Conservation (phyloP, 2,888 invertebrate genomes). For the Cactoblastis cactorum region DNA sequence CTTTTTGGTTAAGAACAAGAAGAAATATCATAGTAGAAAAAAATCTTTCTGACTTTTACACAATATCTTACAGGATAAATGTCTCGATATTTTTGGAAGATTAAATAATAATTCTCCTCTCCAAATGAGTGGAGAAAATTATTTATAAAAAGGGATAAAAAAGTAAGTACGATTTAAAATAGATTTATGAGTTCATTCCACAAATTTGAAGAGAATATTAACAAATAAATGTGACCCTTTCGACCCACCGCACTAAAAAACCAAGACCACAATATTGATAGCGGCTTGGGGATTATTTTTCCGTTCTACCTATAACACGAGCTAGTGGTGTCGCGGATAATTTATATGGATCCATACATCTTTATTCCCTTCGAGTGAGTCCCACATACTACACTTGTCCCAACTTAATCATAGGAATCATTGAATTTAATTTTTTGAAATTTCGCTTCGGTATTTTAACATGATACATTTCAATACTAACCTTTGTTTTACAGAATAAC, state of each 20-base stretch:
- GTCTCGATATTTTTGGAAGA: neutral
- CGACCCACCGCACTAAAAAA: too few species aligned
- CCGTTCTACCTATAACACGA: too few species aligned
- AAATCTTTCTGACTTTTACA: neutral
- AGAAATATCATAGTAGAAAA: neutral
- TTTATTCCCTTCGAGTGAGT: too few species aligned
- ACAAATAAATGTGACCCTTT: too few species aligned
- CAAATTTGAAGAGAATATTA: neutral
- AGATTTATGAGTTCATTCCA: neutral
- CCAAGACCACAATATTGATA: too few species aligned
- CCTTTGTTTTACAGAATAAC: constrained; percentile 31
- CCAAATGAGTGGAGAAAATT: constrained; percentile 7
- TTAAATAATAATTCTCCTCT: constrained; percentile 10
- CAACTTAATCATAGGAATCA: neutral
- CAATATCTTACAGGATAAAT: constrained; percentile 3
- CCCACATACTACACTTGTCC: too few species aligned
- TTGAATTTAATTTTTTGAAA: neutral
- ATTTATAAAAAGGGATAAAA: constrained; percentile 5
- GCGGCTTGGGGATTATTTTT: too few species aligned
- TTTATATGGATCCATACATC: too few species aligned
- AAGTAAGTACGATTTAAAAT: neutral
- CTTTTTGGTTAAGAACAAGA: neutral
- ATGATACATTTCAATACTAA: neutral
- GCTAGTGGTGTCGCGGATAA: too few species aligned
- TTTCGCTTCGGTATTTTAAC: neutral